Evolutionary conservation across 1,140 invertebrate species (phyloP), one percentile per base, ranked within the genome.

Genomic region (Episyrphus balteatus): DNA sequence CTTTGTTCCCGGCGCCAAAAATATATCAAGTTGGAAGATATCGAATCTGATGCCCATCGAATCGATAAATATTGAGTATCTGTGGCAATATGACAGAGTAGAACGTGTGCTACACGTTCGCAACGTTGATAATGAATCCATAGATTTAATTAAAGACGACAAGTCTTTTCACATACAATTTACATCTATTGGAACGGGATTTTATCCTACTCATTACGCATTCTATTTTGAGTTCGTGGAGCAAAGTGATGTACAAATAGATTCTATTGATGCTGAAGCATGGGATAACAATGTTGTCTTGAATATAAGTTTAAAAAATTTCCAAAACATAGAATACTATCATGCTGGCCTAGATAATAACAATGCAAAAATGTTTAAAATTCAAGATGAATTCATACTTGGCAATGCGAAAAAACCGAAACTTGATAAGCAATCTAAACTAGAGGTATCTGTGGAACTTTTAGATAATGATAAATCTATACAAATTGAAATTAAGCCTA

Each of bases 231-330:
- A 78, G 55, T 79, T 90, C 59, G 68, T 72, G 13, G 56, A 72
- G 1, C 60, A 70, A 1, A 54, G 54, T 11, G 39, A 51, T 5
- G 17, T 52, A 1, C 13, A 38, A 18, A 66, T 66, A 8, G 42
- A 49, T 11, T 62, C 64, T 10, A 54, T 77, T 10, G 66, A 61
- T 14, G 70, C 82, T 12, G 86, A 90, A 68, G 76, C 81, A 10
- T 86, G 81, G 78, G 84, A 88, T 57, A 83, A 86, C 54, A 89
- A 89, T 72, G 77, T 88, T n/a, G 80, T 87, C 2, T 58, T 88
- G 39, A 81, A 83, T 46, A 51, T 89, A 26, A 70, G 75, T 52
- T 66, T 85, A 48, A 70, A 62, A 14, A 44, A 60, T 51, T 59
- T 66, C 51, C 67, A 55, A 19, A 72, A 46, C 41, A 52, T 76